A percentile compares a stretch with the other conserved stretches of the same genome.
Conservation (phyloP, 2,797 vertebrate genomes). For the Austrolebias charrua region DNA sequence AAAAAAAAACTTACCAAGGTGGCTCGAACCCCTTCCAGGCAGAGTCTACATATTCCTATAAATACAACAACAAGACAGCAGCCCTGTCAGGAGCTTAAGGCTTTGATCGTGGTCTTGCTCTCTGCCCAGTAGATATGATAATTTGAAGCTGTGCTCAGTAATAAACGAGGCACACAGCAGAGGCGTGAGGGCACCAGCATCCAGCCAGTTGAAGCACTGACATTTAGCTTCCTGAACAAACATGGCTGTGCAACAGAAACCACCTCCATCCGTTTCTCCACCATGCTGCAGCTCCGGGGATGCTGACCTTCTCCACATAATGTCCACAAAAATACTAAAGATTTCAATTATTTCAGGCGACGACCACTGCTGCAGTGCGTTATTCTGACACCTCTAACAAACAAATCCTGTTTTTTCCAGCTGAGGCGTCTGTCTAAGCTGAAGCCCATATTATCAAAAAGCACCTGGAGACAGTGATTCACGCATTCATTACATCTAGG, state of each 20-base stretch:
- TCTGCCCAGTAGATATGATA: conserved; percentile 7
- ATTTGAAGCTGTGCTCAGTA: conserved; percentile 26
- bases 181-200: conserved; percentile 42
- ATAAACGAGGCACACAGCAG: conserved; percentile 37
- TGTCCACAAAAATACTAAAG: conserved; percentile 28
- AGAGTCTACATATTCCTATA: conserved; percentile 17
- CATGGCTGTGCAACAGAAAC: conserved; percentile 48
- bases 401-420: too few relatives aligned
- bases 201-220: conserved; percentile 53
- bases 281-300: conserved; percentile 35
- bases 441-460: too few relatives aligned
- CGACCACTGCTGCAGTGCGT: neutral
- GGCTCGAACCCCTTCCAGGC: conserved; percentile 4
- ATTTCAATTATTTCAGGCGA: neutral
- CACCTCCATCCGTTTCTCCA: conserved; percentile 39
- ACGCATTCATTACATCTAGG: too few relatives aligned
- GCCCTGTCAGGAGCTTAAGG: conserved; percentile 2
- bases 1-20: conserved; percentile 1
- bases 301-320: conserved; percentile 54
- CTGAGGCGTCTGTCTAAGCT: too few relatives aligned
- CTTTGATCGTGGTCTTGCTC: neutral
- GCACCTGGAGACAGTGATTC: too few relatives aligned
- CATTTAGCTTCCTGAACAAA: conserved; percentile 62
- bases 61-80: conserved; percentile 6
- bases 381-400: neutral